Base-by-base conservation (phyloP, 2,888 invertebrate genomes). In the Hypena proboscidalis region DNA sequence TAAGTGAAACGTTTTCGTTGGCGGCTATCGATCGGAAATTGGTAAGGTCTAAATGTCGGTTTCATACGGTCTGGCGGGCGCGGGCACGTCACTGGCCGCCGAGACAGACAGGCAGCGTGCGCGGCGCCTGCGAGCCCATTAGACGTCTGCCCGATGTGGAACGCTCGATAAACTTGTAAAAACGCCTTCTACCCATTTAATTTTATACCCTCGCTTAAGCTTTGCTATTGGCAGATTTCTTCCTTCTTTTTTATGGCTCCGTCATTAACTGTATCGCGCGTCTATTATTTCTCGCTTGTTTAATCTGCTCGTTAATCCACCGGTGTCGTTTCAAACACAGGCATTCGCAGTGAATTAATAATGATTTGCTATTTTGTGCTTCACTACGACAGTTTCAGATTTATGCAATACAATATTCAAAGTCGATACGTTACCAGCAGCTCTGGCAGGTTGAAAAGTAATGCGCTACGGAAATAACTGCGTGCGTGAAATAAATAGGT, bases 101-200 rank as follows among this genome's bases (percentile, higher is more conserved):
- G 76, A 87, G 86, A 85, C 85, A 83, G 86, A 76, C 86, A 76
- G 86, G 83, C 89, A 86, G 85, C 85, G 85, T 68, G 79, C 79
- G 77, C 83, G 88, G 88, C 88, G 89, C 89, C 90, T 85, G 74
- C 73, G 71, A 80, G 80, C 78, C 88, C 88, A 89, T 89, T 89
- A 89, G 77, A 79, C 79, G 88, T 85, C 89, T 85, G 80, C 79
- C 78, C 83, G 83, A 85, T 87, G 83, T 86, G 69, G 86, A 88
- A 87, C 90, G 90, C 90, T 90, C 90, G 88, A 90, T 90, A 90
- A 90, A 90, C 90, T 90, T 89, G 84, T 89, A 88, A 89, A 90
- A 90, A 88, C 86, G 86, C 86, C 85, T 86, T 87, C 86, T 84
- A 85, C 83, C 84, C 84, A 87, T 89, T 90, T 90, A 88, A 89